Percentiles rank a stretch among this genome's conserved stretches.
These are phyloP conservation scores for Chorisops tibialis DNA, from an alignment of 2,888 invertebrate genomes.

Conservation along the genomic window DNA sequence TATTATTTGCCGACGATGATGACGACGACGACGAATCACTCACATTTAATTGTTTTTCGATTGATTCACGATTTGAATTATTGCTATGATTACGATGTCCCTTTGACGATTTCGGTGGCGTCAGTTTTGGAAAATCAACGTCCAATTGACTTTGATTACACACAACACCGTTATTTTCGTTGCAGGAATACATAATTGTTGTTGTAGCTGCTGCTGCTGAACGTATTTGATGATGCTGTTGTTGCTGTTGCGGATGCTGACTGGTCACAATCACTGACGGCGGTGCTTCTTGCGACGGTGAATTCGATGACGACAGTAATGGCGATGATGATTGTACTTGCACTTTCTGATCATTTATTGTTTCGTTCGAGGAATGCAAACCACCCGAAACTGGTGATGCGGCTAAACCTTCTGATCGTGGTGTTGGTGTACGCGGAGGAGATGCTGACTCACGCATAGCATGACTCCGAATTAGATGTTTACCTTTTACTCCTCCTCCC, in stretches of 20 bases:
- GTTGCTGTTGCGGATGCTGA: slow-evolving; percentile 45
- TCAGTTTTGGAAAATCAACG: slow-evolving; percentile 51
- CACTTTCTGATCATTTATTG: slow-evolving; percentile 41
- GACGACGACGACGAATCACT: slow-evolving; percentile 22
- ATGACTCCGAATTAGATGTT: slow-evolving; percentile 82
- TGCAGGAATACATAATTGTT: slow-evolving; percentile 25
- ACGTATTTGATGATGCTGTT: slow-evolving; percentile 34
- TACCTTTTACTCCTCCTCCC: slow-evolving; percentile 69
- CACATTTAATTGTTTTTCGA: slow-evolving; percentile 23
- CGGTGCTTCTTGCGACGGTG: slow-evolving; percentile 46
- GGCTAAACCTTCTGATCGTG: slow-evolving; percentile 42
- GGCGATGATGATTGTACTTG: slow-evolving; percentile 42
- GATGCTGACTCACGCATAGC: slow-evolving; percentile 83
- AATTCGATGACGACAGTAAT: slow-evolving; percentile 30
- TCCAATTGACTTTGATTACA: slow-evolving; percentile 44
- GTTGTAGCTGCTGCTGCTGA: background rate
- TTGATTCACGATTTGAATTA: slow-evolving; percentile 26
- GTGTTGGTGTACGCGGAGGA: slow-evolving; percentile 59
- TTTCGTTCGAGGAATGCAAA: slow-evolving; percentile 32
- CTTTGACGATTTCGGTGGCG: slow-evolving; percentile 51
- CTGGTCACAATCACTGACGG: slow-evolving; percentile 47
- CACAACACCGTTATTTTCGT: slow-evolving; percentile 37
- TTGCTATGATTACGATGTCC: slow-evolving; percentile 38
- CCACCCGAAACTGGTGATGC: slow-evolving; percentile 35
- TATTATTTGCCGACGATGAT: slow-evolving; percentile 1